Evolutionary conservation across 2,888 invertebrate genomes (phyloP), one percentile per base, ranked within the genome.

Genomic region (Arge pagana): DNA sequence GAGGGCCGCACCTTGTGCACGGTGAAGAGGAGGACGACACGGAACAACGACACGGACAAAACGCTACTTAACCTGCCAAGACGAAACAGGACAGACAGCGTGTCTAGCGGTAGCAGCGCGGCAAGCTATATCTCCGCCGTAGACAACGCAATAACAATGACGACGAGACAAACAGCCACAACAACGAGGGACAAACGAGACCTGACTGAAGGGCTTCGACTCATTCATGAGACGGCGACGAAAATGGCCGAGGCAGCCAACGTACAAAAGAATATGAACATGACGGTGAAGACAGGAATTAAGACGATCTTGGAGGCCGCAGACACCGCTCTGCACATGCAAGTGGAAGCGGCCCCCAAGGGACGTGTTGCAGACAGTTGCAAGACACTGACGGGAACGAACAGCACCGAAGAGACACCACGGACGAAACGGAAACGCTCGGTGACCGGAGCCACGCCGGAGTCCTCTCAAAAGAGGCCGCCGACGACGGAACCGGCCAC

Each of bases 261-360:
- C 4, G 13, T 48, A 11, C 55, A 53, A 26, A 56, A 56, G 15
- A 56, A 56, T 28, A 50, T 48, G 42, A 56, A 56, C 28, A 53
- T 40, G 43, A 37, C 48, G 5, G 49, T 50, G 1, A 55, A 52
- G 19, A 40, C 8, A 8, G 54, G 53, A 10, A 43, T 52, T 4
- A 15, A 30, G 48, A 43, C 31, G 39, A 48, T 52, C 21, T 1
- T 39, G 11, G 52, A 52, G 40, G 31, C 48, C 24, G 52, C 52
- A 2, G 39, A 39, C 21, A 15, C 5, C 4, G 39, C 39, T 7
- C 39, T 24, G 24, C 6, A 39, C 7, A 39, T 13, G 24, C 8
- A 24, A 21, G 19, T 6, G n/a, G 7, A 10, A 15, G 8, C 39
- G 16, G 23, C 39, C 24, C 13, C 39, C 23, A 39, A 10, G 5